Conservation (phyloP, 2,113 vertebrate genomes). For the Peromyscus polionotus region DNA sequence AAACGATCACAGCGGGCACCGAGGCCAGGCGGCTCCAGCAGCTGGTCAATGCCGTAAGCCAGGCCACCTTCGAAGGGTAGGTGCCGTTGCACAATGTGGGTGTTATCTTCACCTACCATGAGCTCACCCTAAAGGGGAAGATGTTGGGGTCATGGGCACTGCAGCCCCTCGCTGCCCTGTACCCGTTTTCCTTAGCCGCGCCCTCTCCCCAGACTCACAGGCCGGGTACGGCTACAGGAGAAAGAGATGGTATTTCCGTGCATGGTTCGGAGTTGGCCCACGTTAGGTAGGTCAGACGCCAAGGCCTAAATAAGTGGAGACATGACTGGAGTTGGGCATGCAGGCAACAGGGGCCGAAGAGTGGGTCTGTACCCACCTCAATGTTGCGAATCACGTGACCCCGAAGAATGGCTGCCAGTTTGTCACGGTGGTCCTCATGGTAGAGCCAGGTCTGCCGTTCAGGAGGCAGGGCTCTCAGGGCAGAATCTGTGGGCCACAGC, state of each 20-base stretch:
- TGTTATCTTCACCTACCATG: conserved; percentile 88
- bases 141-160: rapidly evolving
- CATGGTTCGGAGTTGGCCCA: conserved; percentile 87
- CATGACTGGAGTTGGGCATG: not conserved
- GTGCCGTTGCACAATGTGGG: conserved; percentile 90
- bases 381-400: conserved; percentile 92
- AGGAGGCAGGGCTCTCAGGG: conserved; percentile 88
- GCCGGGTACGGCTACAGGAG: conserved; percentile 89
- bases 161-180: not conserved
- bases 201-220: conserved; percentile 87
- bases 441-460: conserved; percentile 92
- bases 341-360: not conserved
- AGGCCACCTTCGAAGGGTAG: conserved; percentile 92
- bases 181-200: not conserved
- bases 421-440: conserved; percentile 91
- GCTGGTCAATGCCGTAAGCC: conserved; percentile 93
- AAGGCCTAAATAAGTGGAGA: conserved; percentile 75
- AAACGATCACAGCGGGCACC: conserved; percentile 94
- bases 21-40: conserved; percentile 94
- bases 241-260: conserved; percentile 91
- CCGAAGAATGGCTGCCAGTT: conserved; percentile 91
- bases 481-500: conserved; percentile 95
- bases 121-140: conserved; percentile 90
- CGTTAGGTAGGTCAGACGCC: conserved; percentile 86
- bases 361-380: conserved; percentile 83